Conservation (phyloP, 2,888 invertebrate genomes). For the Apoda limacodes region DNA sequence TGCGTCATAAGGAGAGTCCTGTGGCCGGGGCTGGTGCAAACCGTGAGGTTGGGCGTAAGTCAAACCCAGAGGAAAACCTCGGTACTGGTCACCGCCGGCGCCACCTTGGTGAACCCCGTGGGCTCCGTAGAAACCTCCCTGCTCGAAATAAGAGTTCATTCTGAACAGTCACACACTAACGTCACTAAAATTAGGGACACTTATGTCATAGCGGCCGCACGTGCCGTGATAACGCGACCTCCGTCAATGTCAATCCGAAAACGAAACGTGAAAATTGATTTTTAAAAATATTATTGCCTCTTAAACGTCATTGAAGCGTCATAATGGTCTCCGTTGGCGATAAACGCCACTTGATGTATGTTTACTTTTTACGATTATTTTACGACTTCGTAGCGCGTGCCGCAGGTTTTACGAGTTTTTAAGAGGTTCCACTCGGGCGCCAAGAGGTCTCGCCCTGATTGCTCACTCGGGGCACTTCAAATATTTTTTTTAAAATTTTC, state of each 20-base stretch:
- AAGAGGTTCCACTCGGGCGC: slow-evolving; percentile 51
- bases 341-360: slow-evolving; percentile 65
- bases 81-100: slow-evolving; percentile 82
- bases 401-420: slow-evolving; percentile 65
- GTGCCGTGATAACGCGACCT: slow-evolving; percentile 63
- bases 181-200: slow-evolving; percentile 55
- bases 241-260: slow-evolving; percentile 59
- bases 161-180: slow-evolving; percentile 58
- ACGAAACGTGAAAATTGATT: slow-evolving; percentile 54
- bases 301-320: slow-evolving; percentile 68
- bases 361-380: slow-evolving; percentile 71
- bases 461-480: slow-evolving; percentile 28
- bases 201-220: slow-evolving; percentile 66
- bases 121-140: slow-evolving; percentile 94
- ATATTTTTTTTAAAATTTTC: slow-evolving; percentile 23
- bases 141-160: slow-evolving; percentile 98
- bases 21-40: slow-evolving; percentile 82
- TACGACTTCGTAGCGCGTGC: slow-evolving; percentile 63
- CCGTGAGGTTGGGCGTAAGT: slow-evolving; percentile 88
- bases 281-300: slow-evolving; percentile 68
- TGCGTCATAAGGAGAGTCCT: slow-evolving; percentile 92
- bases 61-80: slow-evolving; percentile 88
- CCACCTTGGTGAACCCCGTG: slow-evolving; percentile 86
- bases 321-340: slow-evolving; percentile 64
- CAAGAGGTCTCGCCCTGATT: slow-evolving; percentile 36